Evolutionary conservation across 2,797 vertebrate genomes (phyloP).

Genomic region (Myiothlypis chrysogaster): DNA sequence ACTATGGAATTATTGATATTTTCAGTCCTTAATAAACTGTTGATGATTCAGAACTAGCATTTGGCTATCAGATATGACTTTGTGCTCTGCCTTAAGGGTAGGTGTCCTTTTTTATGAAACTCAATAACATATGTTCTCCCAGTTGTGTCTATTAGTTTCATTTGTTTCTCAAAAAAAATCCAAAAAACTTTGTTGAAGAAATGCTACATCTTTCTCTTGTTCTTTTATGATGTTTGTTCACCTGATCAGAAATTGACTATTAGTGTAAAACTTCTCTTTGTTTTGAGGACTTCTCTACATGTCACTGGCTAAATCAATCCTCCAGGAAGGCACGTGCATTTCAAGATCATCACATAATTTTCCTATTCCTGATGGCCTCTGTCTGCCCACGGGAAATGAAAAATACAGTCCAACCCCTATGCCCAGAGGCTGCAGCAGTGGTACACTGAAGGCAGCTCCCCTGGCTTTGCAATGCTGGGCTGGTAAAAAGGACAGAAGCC

Average conservation of each 20-base stretch:
- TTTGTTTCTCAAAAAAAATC: background rate
- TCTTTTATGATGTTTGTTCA: background rate
- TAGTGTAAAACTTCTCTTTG: background rate
- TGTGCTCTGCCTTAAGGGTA: background rate
- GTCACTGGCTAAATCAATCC: background rate
- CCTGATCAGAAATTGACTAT: background rate
- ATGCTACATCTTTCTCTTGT: background rate
- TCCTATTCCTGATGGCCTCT: background rate
- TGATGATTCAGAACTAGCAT: background rate
- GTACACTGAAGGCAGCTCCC: background rate
- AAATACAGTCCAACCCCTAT: too few species aligned
- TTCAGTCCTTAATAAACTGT: background rate
- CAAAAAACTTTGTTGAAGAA: background rate
- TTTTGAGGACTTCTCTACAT: background rate
- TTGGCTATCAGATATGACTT: background rate
- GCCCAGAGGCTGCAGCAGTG: background rate
- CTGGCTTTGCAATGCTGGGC: background rate
- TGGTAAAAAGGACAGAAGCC: background rate
- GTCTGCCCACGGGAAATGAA: background rate
- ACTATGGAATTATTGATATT: background rate
- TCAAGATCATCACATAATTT: rapidly evolving
- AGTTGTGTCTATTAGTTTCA: background rate
- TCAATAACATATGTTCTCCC: background rate
- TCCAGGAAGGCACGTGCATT: background rate
- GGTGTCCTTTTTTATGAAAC: background rate